A percentile compares a stretch with the other conserved stretches of the same genome.
phyloP scores from a whole-genome alignment of 2,888 invertebrate genomes.

The Machimus rusticus region DNA sequence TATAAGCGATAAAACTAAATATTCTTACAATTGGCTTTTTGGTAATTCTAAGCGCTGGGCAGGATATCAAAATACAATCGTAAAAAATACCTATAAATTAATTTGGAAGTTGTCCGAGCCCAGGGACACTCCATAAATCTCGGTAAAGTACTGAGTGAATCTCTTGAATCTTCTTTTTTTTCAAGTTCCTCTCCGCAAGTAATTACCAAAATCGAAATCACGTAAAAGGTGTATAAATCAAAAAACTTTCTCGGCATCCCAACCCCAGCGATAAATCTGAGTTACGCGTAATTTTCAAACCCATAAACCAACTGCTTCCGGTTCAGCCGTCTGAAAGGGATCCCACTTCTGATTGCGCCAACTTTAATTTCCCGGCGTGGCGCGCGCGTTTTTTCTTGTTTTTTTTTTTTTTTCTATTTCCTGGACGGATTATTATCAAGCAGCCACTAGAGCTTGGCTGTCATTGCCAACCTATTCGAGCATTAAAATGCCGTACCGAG shows the following conservation, averaged over 20 bases:
- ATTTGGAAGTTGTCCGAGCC: not conserved
- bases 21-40: too few relatives aligned
- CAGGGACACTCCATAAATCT: not conserved
- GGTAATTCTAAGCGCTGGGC: not conserved
- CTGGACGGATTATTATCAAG: not conserved
- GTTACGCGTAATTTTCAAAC: not conserved
- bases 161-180: not conserved
- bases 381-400: not conserved
- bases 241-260: not conserved
- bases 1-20: not conserved
- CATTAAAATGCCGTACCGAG: not conserved
- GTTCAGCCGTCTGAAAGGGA: not conserved
- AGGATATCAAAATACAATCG: not conserved
- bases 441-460: not conserved
- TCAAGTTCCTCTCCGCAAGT: not conserved
- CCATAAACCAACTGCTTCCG: not conserved
- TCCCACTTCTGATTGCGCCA: not conserved
- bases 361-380: not conserved
- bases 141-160: not conserved
- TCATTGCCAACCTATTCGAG: not conserved
- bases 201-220: not conserved
- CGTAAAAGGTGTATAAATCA: not conserved
- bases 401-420: not conserved
- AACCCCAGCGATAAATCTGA: not conserved
- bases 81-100: not conserved